A percentile compares a stretch with the other conserved stretches of the same genome.
Evolutionary conservation across 1,140 invertebrate species (phyloP).

Genomic region (Pygmarrhopalites habei): DNA sequence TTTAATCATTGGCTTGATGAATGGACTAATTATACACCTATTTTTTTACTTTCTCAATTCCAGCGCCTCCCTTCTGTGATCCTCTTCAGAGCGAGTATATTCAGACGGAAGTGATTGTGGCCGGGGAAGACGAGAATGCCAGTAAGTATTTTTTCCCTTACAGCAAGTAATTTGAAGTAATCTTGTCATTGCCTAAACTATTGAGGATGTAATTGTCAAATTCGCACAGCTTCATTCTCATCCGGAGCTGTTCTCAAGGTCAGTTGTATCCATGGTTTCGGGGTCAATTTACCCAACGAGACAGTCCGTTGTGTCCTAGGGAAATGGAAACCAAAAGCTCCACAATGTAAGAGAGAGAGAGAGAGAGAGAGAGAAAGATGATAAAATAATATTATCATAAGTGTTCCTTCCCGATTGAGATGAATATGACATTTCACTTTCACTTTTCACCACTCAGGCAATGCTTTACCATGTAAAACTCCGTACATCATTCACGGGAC

Average conservation of each 20-base stretch:
- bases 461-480: constrained; percentile 57
- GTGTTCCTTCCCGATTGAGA: no score
- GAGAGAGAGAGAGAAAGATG: no score
- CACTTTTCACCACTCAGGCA: no score
- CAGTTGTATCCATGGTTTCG: constrained; percentile 65
- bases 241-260: constrained; percentile 61
- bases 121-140: constrained; percentile 41
- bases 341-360: constrained; percentile 57
- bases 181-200: no score
- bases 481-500: constrained; percentile 57
- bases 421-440: no score
- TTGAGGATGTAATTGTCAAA: no score
- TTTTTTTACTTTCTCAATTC: no score
- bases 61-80: constrained; percentile 23
- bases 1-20: no score
- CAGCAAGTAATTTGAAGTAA: no score
- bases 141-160: no score
- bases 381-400: no score
- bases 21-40: no score
- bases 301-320: constrained; percentile 70
- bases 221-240: constrained; percentile 40
- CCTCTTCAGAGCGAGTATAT: constrained; percentile 53
- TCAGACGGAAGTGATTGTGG: constrained; percentile 57
- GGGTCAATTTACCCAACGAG: constrained; percentile 63
- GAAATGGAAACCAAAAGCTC: constrained; percentile 70